Evolutionary conservation across 2,113 vertebrate species (phyloP), one percentile per base, ranked within the genome.

Genomic region (Corythornis vintsioides): DNA sequence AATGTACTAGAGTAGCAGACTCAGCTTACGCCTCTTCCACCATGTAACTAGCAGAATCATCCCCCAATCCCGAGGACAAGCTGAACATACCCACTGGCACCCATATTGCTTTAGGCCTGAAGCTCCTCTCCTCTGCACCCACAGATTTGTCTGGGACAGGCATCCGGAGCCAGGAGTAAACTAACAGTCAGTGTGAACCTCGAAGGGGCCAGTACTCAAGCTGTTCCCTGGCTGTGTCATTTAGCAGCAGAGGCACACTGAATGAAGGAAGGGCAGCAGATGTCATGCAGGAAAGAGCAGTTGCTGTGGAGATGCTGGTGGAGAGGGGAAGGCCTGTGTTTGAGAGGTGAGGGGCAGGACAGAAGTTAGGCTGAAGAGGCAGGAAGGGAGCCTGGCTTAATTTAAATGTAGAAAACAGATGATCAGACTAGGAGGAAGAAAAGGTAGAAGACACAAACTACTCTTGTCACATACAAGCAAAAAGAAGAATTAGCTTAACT

Each of bases 271-370:
- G 29, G 14, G 28, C n/a, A 89, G 40, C 42, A 82, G 26, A 50
- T 4, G 15, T 0, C 17, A 6, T 4, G 31, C 17, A 65, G 17
- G 42, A 88, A 57, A 47, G 24, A 5, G 21, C 1, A 16, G 2
- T 11, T 43, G 13, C 38, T 65, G 64, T 28, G 48, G 21, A 79
- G 28, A 24, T 60, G 31, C 24, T 43, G 13, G 0, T 15, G 29
- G 45, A 31, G 19, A 45, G 19, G 12, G 31, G 19, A 78, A 63
- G 31, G 61, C 1, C 22, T 71, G 15, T 15, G 20, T 19, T 63
- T 1, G 0, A 82, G 53, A 72, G 2, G 4, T 5, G 13, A 77
- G 38, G 17, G 13, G 14, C 9, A 59, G n/a, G 35, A 66, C 42
- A 73, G 15, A 74, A 47, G 6, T 38, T 22, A 22, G 15, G 28